Evolutionary conservation across 2,113 vertebrate species (phyloP), one percentile per base, ranked within the genome.

Genomic region (Grammomys surdaster): DNA sequence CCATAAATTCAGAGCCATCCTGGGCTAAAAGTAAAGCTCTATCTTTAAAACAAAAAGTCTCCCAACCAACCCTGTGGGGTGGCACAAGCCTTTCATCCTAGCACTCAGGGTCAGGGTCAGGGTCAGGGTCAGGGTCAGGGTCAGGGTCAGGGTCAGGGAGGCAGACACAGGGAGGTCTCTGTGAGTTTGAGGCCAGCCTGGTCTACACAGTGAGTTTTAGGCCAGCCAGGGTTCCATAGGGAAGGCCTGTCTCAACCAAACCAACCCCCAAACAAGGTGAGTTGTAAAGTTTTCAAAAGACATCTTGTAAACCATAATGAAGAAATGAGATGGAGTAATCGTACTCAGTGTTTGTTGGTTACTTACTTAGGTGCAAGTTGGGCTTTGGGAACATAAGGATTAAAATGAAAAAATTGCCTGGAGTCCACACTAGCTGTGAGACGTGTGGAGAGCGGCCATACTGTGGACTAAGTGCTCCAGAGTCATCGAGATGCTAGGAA

Each of bases 261-360:
- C 58, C n/a, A 58, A 14, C 19, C 19, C 78, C 33, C 5, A 58
- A 82, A 54, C 33, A 86, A 94, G 28, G 76, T 86, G 82, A 88
- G 73, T 76, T 86, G 19, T 67, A 95, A 90, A 89, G 60, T 96
- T 95, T 48, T 93, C 89, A 80, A 94, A 95, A 89, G 72, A 78
- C 85, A 94, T 46, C 51, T 58, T 14, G 24, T 69, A 77, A 95
- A 63, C 48, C 3, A 8, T 48, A 81, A 65, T 67, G 26, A 76
- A 40, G 40, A 54, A 72, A 60, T 24, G 60, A 87, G 60, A 92
- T n/a, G n/a, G 89, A 89, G 92, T 90, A 90, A 43, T 88, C n/a
- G 51, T 93, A 51, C 19, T 77, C 63, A 93, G 78, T 24, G 80
- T 56, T 95, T 67, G 80, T 8, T 88, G 81, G 60, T 16, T 92